Evolutionary conservation across 1,140 invertebrate genomes (phyloP).

Genomic region (Bombus confusus): DNA sequence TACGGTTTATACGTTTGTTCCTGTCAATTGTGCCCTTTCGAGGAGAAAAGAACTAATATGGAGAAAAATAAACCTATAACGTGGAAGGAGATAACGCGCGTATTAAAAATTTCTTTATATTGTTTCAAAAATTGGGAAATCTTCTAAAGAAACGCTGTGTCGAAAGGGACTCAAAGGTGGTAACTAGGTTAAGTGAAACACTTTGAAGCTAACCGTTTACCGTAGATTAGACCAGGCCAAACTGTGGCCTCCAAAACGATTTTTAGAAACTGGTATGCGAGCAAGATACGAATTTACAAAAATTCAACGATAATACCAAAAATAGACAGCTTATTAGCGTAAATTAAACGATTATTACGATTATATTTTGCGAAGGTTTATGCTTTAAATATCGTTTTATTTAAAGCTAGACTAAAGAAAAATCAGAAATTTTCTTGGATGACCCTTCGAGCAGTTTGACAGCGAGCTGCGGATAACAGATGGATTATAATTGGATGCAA

Average conservation of each 20-base stretch:
- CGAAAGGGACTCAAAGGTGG: background rate
- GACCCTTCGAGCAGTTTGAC: no score
- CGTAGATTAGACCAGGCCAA: background rate
- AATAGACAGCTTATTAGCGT: no score
- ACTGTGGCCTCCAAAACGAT: background rate
- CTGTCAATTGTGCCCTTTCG: background rate
- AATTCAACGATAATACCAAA: no score
- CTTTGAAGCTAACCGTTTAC: background rate
- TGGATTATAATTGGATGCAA: no score
- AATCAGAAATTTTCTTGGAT: no score
- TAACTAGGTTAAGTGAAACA: background rate
- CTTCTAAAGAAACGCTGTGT: background rate
- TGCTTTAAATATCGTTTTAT: no score
- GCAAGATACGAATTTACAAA: no score
- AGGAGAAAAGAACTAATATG: background rate
- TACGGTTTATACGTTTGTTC: background rate
- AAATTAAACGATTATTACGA: no score
- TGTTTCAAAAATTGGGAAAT: background rate
- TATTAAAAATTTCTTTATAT: background rate
- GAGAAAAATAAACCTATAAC: background rate
- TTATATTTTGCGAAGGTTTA: no score
- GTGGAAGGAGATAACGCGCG: background rate
- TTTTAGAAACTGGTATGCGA: background rate
- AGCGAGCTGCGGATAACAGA: no score
- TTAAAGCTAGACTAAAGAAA: no score